A percentile compares a stretch with the other conserved stretches of the same genome.
Conservation (phyloP, 2,888 invertebrate genomes). For the Aspidiotus destructor region DNA sequence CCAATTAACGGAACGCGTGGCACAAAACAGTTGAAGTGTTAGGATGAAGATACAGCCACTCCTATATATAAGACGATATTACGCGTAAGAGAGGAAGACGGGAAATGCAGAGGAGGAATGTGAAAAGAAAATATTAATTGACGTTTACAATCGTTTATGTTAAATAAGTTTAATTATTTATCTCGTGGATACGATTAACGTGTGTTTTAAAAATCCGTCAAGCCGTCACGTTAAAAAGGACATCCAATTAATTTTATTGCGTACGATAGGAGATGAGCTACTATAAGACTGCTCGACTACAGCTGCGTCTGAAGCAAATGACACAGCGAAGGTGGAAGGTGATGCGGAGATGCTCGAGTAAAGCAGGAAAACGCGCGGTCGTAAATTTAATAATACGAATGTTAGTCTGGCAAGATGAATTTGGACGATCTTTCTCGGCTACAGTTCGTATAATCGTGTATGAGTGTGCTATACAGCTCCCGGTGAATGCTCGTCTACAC, state of each 20-base stretch:
- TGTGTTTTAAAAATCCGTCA: slow-evolving; percentile 8
- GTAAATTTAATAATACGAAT: neutral
- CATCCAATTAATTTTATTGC: neutral
- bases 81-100: too few relatives aligned
- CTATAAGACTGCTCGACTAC: too few relatives aligned
- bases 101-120: too few relatives aligned
- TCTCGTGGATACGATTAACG: slow-evolving; percentile 15
- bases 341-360: neutral
- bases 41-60: too few relatives aligned
- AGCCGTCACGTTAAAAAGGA: neutral
- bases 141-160: slow-evolving; percentile 25
- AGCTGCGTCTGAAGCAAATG: too few relatives aligned
- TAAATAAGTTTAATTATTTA: slow-evolving; percentile 26
- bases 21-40: too few relatives aligned
- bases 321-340: neutral
- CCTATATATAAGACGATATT: too few relatives aligned
- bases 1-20: too few relatives aligned
- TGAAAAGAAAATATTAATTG: slow-evolving; percentile 16
- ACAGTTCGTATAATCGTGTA: too few relatives aligned
- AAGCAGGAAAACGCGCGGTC: slow-evolving; percentile 2
- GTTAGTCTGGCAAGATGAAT: neutral
- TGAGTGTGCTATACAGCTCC: too few relatives aligned
- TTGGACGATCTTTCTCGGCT: neutral
- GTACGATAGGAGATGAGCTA: neutral
- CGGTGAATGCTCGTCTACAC: too few relatives aligned